Evolutionary conservation across 2,113 vertebrate species (phyloP), one percentile per base, ranked within the genome.

Genomic region (Plestiodon gilberti): DNA sequence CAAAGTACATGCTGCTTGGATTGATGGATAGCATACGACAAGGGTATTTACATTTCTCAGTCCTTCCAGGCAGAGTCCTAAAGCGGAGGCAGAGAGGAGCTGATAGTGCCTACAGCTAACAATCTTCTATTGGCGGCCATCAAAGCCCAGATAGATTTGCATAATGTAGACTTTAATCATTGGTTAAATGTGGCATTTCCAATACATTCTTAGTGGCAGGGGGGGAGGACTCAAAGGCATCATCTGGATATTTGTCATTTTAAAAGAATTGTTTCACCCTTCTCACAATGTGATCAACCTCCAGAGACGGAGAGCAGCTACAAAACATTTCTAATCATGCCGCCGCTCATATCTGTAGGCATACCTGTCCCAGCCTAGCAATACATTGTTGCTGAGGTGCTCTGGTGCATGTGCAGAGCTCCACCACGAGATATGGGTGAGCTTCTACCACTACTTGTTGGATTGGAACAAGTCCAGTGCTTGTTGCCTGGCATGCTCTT

Each of bases 71-170:
- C 48, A 55, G 74, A 81, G 73, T 55, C 40, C 59, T 85, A 65
- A 18, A 79, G 81, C 25, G 73, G 25, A 87, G 87, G 61, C 73
- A 83, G 30, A 2, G 88, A 86, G 65, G 59, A 35, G 40, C 38
- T 83, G 83, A 82, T 65, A 91, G 83, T 13, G 79, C 6, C 52
- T 77, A 57, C 48, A 82, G 28, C 79, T 78, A 30, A 90, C 88
- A 76, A 86, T 78, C 5, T 92, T 93, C 91, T 84, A 75, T 87
- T 88, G 75, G 86, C 3, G 87, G 91, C 25, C 62, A 87, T 67
- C 87, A 93, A 93, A 85, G 81, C 52, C 28, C 81, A 86, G 90
- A 52, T 65, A 55, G 89, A 87, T 90, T 87, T 89, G 25, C 80
- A 85, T 88, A 82, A 59, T 77, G 33, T 48, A 6, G 73, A 82